Conservation (phyloP, 2,113 vertebrate genomes). For the Brachypodius melanocephalos region DNA sequence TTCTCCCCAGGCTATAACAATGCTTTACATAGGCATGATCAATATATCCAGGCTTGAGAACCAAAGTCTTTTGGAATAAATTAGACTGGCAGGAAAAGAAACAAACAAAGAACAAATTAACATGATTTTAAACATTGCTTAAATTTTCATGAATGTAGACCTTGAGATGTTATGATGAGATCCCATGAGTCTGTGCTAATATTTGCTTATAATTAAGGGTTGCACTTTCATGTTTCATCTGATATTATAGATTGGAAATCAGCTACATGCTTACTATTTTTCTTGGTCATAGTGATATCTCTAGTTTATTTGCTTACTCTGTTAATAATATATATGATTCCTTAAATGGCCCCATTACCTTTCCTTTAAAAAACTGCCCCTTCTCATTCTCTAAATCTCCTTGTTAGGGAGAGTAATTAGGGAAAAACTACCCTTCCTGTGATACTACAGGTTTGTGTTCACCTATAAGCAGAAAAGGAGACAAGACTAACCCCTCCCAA, state of each 20-base stretch:
- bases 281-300: slow-evolving; percentile 53
- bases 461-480: not conserved
- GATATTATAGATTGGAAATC: slow-evolving; percentile 76
- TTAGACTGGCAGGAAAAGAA: slow-evolving; percentile 79
- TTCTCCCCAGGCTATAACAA: slow-evolving; percentile 78
- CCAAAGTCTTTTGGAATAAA: slow-evolving; percentile 80
- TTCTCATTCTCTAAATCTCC: not conserved
- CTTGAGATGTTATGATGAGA: slow-evolving; percentile 82
- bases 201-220: slow-evolving; percentile 81
- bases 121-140: slow-evolving; percentile 84
- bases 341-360: slow-evolving; percentile 4
- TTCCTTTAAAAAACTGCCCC: not conserved
- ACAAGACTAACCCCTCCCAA: not conserved
- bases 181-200: slow-evolving; percentile 79
- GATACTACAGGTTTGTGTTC: not conserved
- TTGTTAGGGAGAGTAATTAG: not conserved
- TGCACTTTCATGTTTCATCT: slow-evolving; percentile 80
- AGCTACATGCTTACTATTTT: slow-evolving; percentile 55
- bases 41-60: slow-evolving; percentile 77
- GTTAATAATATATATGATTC: slow-evolving; percentile 37
- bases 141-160: slow-evolving; percentile 84
- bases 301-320: slow-evolving; percentile 46
- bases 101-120: slow-evolving; percentile 84
- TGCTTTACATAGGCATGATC: slow-evolving; percentile 74
- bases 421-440: not conserved